phyloP scores from a whole-genome alignment of 2,797 vertebrate species.

The Mastacembelus armatus region DNA sequence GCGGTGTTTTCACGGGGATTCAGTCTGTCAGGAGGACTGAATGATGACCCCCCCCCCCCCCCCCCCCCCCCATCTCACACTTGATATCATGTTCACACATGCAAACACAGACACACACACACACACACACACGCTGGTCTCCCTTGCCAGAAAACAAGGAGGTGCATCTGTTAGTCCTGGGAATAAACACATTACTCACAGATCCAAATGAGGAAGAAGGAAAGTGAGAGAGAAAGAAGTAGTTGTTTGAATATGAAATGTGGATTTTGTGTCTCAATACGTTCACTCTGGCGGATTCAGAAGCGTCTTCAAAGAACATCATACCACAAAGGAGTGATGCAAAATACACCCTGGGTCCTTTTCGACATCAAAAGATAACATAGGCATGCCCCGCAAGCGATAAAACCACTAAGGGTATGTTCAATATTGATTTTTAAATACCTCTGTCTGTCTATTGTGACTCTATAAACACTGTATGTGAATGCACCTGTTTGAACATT shows the following conservation, averaged over 20 bases:
- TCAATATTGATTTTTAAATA: slow-evolving; percentile 21
- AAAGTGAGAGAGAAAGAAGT: slow-evolving; percentile 16
- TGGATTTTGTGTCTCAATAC: slow-evolving; percentile 31
- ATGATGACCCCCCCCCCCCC: slow-evolving; percentile 63
- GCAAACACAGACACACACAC: no score
- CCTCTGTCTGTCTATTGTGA: neutral
- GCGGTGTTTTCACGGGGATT: slow-evolving; percentile 56
- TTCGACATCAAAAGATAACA: slow-evolving; percentile 52
- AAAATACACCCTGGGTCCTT: slow-evolving; percentile 26
- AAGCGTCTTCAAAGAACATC: slow-evolving; percentile 40
- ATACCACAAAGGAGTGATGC: slow-evolving; percentile 33
- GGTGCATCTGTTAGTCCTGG: slow-evolving; percentile 22
- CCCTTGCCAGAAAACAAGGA: slow-evolving; percentile 38
- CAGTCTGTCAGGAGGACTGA: slow-evolving; percentile 56
- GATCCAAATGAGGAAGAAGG: slow-evolving; percentile 12
- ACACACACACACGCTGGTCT: slow-evolving; percentile 6
- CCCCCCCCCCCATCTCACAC: slow-evolving; percentile 37
- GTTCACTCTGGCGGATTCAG: slow-evolving; percentile 22
- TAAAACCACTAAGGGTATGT: no score
- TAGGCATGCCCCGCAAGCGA: slow-evolving; percentile 1
- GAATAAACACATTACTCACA: slow-evolving; percentile 47
- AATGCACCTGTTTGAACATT: slow-evolving; percentile 18
- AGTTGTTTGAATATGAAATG: slow-evolving; percentile 38
- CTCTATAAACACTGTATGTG: slow-evolving; percentile 9
- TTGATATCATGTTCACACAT: slow-evolving; percentile 47